These are phyloP conservation scores for Rhagophthalmus giganteus DNA, from an alignment of 2,888 invertebrate species.

Conservation along the genomic window DNA sequence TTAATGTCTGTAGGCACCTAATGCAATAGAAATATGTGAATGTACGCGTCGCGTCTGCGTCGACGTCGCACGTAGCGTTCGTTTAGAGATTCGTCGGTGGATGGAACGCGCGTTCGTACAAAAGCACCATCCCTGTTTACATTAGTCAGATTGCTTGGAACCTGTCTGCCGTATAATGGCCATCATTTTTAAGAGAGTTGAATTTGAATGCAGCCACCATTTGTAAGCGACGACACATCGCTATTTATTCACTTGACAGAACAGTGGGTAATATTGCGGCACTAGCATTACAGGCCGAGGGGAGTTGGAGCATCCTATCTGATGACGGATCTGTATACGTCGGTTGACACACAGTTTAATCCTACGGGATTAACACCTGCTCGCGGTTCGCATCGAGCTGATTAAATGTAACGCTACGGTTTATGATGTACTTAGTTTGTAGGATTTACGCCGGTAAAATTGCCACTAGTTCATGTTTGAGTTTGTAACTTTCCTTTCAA, in stretches of 20 bases:
- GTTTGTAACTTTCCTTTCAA: slow-evolving; percentile 26
- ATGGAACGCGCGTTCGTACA: no score
- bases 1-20: neutral
- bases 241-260: slow-evolving; percentile 51
- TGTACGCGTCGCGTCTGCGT: slow-evolving; percentile 1
- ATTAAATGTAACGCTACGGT: slow-evolving; percentile 47
- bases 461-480: slow-evolving; percentile 35
- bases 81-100: no score
- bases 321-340: slow-evolving; percentile 42
- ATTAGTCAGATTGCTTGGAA: slow-evolving; percentile 55
- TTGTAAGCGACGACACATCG: slow-evolving; percentile 51
- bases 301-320: slow-evolving; percentile 32
- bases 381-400: slow-evolving; percentile 47
- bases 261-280: slow-evolving; percentile 38
- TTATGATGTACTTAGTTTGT: slow-evolving; percentile 34
- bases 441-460: slow-evolving; percentile 25
- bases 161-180: slow-evolving; percentile 53
- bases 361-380: slow-evolving; percentile 49
- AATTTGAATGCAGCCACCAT: slow-evolving; percentile 49
- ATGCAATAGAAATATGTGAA: neutral
- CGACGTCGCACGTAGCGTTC: neutral
- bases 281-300: slow-evolving; percentile 25
- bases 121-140: slow-evolving; percentile 40
- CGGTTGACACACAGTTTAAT: slow-evolving; percentile 41
- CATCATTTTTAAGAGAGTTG: slow-evolving; percentile 54